Base-by-base conservation (phyloP, 2,113 vertebrate species). In the Malurus melanocephalus region DNA sequence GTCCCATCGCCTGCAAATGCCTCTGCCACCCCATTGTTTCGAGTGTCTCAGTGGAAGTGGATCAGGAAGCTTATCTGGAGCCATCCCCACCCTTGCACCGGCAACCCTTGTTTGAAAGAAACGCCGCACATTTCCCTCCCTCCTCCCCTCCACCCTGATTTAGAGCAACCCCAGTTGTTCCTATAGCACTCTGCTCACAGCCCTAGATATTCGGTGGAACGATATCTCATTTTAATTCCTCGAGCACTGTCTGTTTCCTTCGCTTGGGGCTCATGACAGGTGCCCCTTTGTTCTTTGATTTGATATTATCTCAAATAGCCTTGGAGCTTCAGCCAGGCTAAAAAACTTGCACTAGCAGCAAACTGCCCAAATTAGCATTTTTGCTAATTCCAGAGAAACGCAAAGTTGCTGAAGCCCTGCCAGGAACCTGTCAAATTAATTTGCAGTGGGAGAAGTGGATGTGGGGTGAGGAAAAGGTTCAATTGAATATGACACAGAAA, bases 301-400 rank as follows among this genome's bases (percentile, higher is more conserved):
- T 75, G 76, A 83, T 91, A 56, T 66, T 77, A 80, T 93, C 89
- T 92, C 74, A 86, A 82, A 94, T 66, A 94, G 84, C 76, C 80
- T 90, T 74, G 56, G 56, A 87, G 67, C 53, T 86, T 76, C 85
- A 89, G 60, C 87, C 80, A 79, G 64, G 45, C 86, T 92, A 78
- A 93, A 91, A 92, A 84, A 83, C 28, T 87, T 84, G 72, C 82
- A 75, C 79, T 48, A 76, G 69, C 77, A 94, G 88, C 90, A 92
- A 86, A 95, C 71, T 87, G 64, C 74, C 88, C 85, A 92, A 93
- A 94, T 93, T 96, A 95, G 49, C 94, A 93, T 95, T 94, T 96
- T 87, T 93, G 81, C 86, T 92, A 94, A 95, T 95, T 95, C 85
- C 74, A 43, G 73, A 82, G 77, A 93, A 94, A 92, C 2, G 2